A percentile compares a stretch with the other conserved stretches of the same genome.
These are phyloP conservation scores for Acrobasis suavella DNA, from an alignment of 2,888 invertebrate genomes.

Conservation along the genomic window DNA sequence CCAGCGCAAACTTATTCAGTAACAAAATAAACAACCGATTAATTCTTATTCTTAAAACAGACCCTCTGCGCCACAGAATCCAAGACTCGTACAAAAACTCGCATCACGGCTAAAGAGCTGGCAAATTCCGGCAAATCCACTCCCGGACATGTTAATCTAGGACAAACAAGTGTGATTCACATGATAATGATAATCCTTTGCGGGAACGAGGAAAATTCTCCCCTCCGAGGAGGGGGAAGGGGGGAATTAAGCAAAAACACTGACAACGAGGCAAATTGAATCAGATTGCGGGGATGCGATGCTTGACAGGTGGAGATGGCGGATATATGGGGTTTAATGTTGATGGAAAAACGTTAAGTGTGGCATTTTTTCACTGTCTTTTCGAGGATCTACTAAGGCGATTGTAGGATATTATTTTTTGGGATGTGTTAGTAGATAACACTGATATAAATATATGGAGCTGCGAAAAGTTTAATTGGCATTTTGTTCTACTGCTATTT, in stretches of 20 bases:
- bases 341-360: background rate
- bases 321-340: background rate
- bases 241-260: conserved; percentile 45
- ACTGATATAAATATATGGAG: background rate
- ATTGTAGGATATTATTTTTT: background rate
- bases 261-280: conserved; percentile 43
- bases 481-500: too few relatives aligned
- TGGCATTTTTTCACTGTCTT: background rate
- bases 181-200: conserved; percentile 40
- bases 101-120: conserved; percentile 9
- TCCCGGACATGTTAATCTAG: conserved; percentile 40
- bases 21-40: background rate
- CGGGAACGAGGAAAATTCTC: conserved; percentile 14
- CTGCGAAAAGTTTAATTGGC: too few relatives aligned
- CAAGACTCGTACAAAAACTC: conserved; percentile 11
- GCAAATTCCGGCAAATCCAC: conserved; percentile 21
- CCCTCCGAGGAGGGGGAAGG: conserved; percentile 29
- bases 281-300: conserved; percentile 36
- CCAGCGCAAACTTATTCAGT: too few relatives aligned
- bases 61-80: background rate
- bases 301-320: conserved; percentile 12
- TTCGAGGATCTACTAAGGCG: background rate
- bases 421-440: background rate
- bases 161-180: conserved; percentile 42
- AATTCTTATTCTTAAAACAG: too few relatives aligned